These are phyloP conservation scores for Pangasius sanitwongsei DNA, from an alignment of 2,797 vertebrate species.

Conservation along the genomic window DNA sequence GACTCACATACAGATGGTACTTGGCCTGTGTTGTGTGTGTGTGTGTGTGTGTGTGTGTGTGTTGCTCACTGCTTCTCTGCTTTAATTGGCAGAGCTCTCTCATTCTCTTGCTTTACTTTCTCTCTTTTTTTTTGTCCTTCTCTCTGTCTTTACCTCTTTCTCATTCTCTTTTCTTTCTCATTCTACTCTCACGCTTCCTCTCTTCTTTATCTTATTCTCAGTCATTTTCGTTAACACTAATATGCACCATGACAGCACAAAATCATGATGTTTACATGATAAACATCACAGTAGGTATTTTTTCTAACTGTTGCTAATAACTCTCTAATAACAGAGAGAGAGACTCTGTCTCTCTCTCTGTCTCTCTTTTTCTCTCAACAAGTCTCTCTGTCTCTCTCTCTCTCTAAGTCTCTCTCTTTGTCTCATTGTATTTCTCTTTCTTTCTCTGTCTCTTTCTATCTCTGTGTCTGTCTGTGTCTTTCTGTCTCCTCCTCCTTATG, in stretches of 20 bases:
- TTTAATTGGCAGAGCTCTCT: background rate
- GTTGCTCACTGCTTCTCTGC: background rate
- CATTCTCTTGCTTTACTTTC: background rate
- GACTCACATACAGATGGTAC: slow-evolving; percentile 33
- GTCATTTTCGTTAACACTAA: no score
- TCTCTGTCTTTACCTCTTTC: no score
- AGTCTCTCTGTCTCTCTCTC: background rate
- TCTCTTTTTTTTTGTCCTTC: no score
- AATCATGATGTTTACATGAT: background rate
- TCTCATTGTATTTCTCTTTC: background rate
- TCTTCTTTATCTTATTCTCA: no score
- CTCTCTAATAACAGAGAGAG: no score
- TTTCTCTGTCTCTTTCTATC: background rate
- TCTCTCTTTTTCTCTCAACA: no score
- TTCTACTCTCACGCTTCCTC: no score
- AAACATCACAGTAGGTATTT: no score
- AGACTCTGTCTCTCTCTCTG: background rate
- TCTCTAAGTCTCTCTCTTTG: background rate
- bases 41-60: slow-evolving; percentile 33
- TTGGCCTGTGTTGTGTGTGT: slow-evolving; percentile 10
- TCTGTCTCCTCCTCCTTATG: background rate
- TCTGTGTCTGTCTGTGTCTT: background rate
- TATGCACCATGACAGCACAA: no score
- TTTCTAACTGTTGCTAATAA: no score
- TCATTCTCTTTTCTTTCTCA: no score